Percentiles rank a stretch among this genome's conserved stretches.
Conservation (phyloP, 2,113 vertebrate genomes). For the Pogona vitticeps region DNA sequence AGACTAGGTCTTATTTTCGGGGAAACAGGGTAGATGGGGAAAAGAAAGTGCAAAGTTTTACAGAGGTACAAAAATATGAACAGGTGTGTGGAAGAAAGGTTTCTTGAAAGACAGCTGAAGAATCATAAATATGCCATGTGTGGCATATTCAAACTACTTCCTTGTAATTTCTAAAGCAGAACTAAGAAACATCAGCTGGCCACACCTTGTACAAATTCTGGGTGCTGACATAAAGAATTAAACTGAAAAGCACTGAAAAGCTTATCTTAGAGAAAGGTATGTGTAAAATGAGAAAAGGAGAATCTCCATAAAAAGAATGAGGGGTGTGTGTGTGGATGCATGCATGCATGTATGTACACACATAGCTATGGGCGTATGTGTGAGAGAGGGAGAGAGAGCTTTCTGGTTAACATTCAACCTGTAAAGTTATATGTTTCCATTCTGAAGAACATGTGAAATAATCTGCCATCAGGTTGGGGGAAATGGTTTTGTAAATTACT, state of each 20-base stretch:
- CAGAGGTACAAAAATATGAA: background rate
- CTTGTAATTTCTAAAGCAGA: background rate
- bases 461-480: background rate
- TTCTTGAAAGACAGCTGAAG: background rate
- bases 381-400: no score
- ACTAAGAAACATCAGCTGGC: background rate
- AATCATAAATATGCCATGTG: background rate
- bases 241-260: background rate
- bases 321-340: no score
- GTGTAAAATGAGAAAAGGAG: no score
- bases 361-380: background rate
- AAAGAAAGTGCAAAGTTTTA: no score
- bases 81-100: background rate
- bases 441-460: background rate
- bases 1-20: no score
- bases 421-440: background rate
- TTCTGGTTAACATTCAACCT: background rate
- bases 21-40: no score
- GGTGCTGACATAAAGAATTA: background rate
- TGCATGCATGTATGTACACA: background rate
- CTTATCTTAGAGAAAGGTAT: background rate
- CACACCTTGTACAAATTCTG: background rate
- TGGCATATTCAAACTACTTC: background rate
- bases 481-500: no score
- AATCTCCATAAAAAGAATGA: no score